A percentile compares a stretch with the other conserved stretches of the same genome.
These are phyloP conservation scores for Eilema caniola DNA, from an alignment of 2,888 invertebrate species.

Conservation along the genomic window DNA sequence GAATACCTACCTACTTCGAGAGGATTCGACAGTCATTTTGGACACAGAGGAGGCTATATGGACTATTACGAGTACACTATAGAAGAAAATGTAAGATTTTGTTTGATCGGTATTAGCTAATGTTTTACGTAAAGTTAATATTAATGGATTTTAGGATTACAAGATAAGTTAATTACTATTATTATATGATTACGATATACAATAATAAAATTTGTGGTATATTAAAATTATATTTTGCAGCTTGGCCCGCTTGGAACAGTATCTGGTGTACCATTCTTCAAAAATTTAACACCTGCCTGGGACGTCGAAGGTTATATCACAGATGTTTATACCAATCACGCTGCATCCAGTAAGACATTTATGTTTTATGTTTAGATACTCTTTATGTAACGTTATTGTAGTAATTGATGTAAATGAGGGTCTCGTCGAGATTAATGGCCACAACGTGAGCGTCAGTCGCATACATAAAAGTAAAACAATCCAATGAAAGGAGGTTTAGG, in stretches of 20 bases:
- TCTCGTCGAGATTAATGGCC: no score
- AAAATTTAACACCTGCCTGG: conserved; percentile 84
- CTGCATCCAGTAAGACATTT: conserved; percentile 79
- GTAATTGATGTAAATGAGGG: no score
- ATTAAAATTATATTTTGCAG: conserved; percentile 42
- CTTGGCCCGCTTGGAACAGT: conserved; percentile 59
- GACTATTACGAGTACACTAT: conserved; percentile 90
- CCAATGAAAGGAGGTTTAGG: no score
- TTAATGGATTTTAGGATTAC: no score
- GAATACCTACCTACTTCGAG: conserved; percentile 90
- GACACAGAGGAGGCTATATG: conserved; percentile 93
- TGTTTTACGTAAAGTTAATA: no score
- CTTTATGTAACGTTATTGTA: no score
- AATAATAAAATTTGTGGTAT: not conserved
- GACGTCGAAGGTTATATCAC: conserved; percentile 89
- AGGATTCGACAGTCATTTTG: conserved; percentile 94
- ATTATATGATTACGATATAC: no score
- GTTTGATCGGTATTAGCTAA: not conserved
- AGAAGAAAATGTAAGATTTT: conserved; percentile 66
- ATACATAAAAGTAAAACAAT: no score
- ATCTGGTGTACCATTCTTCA: conserved; percentile 84
- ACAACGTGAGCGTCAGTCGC: no score
- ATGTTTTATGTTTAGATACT: not conserved
- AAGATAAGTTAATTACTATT: no score
- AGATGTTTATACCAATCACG: conserved; percentile 89